Conservation (phyloP, 1,140 invertebrate genomes). For the Aporrectodea caliginosa region DNA sequence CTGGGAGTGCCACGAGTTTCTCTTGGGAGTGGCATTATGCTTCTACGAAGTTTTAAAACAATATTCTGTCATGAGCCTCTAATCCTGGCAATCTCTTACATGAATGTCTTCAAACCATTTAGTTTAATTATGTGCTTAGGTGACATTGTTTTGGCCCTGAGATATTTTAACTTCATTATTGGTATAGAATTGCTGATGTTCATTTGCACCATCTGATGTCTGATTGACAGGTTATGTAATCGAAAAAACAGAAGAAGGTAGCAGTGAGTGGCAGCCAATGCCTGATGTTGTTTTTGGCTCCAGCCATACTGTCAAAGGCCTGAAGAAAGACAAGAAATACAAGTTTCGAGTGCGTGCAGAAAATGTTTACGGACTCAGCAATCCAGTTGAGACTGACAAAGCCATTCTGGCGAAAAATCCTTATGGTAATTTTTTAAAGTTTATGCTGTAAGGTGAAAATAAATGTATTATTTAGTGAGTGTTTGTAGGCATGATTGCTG, state of each 20-base stretch:
- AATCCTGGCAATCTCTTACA: too few relatives aligned
- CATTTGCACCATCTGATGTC: too few relatives aligned
- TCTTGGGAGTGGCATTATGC: too few relatives aligned
- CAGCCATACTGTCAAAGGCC: slow-evolving; percentile 81
- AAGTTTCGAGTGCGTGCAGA: slow-evolving; percentile 93
- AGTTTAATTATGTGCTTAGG: too few relatives aligned
- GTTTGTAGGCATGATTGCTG: neutral
- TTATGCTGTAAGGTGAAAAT: too few relatives aligned
- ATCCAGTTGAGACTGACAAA: slow-evolving; percentile 83
- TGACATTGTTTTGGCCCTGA: too few relatives aligned
- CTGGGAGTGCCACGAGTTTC: too few relatives aligned
- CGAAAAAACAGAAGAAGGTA: slow-evolving; percentile 81
- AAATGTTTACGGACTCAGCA: slow-evolving; percentile 92
- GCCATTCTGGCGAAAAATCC: slow-evolving; percentile 89
- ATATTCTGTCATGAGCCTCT: too few relatives aligned
- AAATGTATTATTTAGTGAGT: neutral
- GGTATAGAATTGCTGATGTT: too few relatives aligned
- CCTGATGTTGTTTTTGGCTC: slow-evolving; percentile 85
- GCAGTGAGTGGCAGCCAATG: slow-evolving; percentile 80
- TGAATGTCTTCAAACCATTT: too few relatives aligned
- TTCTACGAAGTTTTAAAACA: too few relatives aligned
- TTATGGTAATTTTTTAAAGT: slow-evolving; percentile 72
- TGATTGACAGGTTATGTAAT: slow-evolving; percentile 84
- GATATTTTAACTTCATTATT: too few relatives aligned
- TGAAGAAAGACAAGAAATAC: slow-evolving; percentile 91